Base-by-base conservation (phyloP, 2,888 invertebrate species). In the Rhynchonema sp. region DNA sequence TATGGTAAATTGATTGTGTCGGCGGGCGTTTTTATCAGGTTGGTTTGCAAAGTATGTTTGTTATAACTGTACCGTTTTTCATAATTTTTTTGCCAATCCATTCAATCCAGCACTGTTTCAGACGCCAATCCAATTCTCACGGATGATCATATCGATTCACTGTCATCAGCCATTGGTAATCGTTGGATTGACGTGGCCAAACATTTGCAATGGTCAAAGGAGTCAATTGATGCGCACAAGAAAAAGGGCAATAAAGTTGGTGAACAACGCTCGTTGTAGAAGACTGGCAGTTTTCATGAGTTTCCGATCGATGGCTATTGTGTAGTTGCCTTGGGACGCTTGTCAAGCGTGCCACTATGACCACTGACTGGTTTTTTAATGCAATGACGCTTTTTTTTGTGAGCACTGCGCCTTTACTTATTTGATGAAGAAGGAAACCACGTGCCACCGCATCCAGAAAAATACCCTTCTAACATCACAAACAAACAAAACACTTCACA, bases 181-280 rank as follows among this genome's bases (percentile, higher is more conserved):
- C 54, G 53, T 23, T 61, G 61, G 61, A n/a, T 20, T 13, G 55
- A 61, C 26, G 23, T 61, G 25, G 53, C 56, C 52, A n/a, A 29
- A 2, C 22, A 38, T 2, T 22, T 60, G 23, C 30, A 54, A 3
- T 22, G 38, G 53, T 25, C 52, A 2, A 28, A 55, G 27, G 56
- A 46, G 2, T 1, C 46, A 3, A 27, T 60, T n/a, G 49, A 53
- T 28, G 55, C 17, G 1, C 30, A 46, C 22, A 28, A 13, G 25
- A 60, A 60, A 26, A 57, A 53, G 6, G 3, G 30, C 22, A 38
- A 38, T 38, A 38, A 13, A 20, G 38, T 38, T 38, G 38, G 38
- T 38, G 9, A 20, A n/a, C n/a, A n/a, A n/a, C n/a, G n/a, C n/a
- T n/a, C n/a, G n/a, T n/a, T n/a, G n/a, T n/a, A n/a, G n/a, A n/a